Evolutionary conservation across 2,888 invertebrate species (phyloP).

Genomic region (Scaeva pyrastri): DNA sequence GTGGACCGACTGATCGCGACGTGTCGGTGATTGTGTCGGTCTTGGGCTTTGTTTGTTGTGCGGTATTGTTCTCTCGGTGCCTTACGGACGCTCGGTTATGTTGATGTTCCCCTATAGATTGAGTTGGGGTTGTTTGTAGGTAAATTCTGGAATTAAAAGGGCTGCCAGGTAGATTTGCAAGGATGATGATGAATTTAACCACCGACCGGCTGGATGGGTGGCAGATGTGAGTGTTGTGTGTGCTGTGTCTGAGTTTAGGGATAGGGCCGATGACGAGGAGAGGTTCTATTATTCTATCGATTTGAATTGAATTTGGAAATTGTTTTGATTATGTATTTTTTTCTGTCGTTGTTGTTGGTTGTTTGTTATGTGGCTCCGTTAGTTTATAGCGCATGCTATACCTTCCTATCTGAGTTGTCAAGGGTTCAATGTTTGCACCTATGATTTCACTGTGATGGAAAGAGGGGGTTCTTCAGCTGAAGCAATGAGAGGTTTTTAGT

Average conservation of each 20-base stretch:
- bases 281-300: constrained; percentile 65
- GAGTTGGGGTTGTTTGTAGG: constrained; percentile 60
- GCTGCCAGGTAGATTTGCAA: constrained; percentile 74
- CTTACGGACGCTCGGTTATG: constrained; percentile 45
- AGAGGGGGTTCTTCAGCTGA: constrained; percentile 37
- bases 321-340: constrained; percentile 55
- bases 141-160: constrained; percentile 44
- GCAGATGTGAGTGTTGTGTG: constrained; percentile 67
- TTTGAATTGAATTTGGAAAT: constrained; percentile 74
- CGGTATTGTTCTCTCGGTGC: constrained; percentile 57
- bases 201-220: constrained; percentile 74
- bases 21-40: constrained; percentile 19
- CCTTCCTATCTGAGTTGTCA: constrained; percentile 13
- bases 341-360: constrained; percentile 31
- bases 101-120: constrained; percentile 25
- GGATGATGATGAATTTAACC: constrained; percentile 69
- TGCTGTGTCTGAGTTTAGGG: background rate
- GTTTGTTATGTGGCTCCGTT: constrained; percentile 41
- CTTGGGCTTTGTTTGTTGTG: constrained; percentile 62
- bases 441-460: constrained; percentile 11
- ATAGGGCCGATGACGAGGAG: constrained; percentile 27
- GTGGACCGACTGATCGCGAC: constrained; percentile 41
- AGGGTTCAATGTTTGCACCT: constrained; percentile 72
- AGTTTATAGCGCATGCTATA: constrained; percentile 70
- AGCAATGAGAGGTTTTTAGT: constrained; percentile 13